phyloP scores from a whole-genome alignment of 2,797 vertebrate species.

The Sternarchorhynchus goeldii region DNA sequence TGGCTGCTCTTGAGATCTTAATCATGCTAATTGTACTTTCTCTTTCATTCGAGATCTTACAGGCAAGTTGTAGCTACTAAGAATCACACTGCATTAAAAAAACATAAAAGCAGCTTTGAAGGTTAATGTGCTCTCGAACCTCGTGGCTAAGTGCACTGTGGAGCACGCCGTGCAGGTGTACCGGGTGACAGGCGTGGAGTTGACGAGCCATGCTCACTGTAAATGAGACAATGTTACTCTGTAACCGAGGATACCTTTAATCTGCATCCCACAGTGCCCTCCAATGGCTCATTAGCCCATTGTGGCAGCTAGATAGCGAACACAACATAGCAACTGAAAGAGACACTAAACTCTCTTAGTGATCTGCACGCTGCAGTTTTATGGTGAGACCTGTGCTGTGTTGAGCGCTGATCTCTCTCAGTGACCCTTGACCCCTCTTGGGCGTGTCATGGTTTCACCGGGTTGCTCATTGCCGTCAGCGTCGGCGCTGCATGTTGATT shows the following conservation, averaged over 20 bases:
- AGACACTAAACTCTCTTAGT: conserved; percentile 2
- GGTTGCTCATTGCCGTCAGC: conserved; percentile 12
- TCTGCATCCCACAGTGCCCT: conserved; percentile 36
- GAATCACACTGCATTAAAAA: conserved; percentile 37
- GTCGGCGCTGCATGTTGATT: conserved; percentile 32
- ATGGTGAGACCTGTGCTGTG: conserved; percentile 23
- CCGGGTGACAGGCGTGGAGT: conserved; percentile 11
- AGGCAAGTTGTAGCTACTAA: conserved; percentile 40
- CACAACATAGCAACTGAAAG: conserved; percentile 26
- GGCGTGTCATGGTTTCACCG: conserved; percentile 18
- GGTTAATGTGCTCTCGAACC: conserved; percentile 50
- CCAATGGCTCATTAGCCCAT: conserved; percentile 32
- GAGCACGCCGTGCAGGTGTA: conserved; percentile 8
- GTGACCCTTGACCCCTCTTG: conserved; percentile 11
- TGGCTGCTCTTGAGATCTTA: conserved; percentile 41
- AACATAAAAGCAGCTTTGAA: conserved; percentile 36
- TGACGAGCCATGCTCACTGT: conserved; percentile 11
- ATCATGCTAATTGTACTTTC: conserved; percentile 50
- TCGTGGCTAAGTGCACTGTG: conserved; percentile 37
- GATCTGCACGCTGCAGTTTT: background rate
- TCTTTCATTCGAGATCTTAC: conserved; percentile 40
- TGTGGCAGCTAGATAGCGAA: conserved; percentile 11
- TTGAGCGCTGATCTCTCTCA: conserved; percentile 6
- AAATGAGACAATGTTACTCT: conserved; percentile 36
- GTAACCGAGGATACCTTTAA: conserved; percentile 33